A percentile compares a stretch with the other conserved stretches of the same genome.
phyloP scores from a whole-genome alignment of 1,140 invertebrate genomes.

The Metaphire vulgaris region DNA sequence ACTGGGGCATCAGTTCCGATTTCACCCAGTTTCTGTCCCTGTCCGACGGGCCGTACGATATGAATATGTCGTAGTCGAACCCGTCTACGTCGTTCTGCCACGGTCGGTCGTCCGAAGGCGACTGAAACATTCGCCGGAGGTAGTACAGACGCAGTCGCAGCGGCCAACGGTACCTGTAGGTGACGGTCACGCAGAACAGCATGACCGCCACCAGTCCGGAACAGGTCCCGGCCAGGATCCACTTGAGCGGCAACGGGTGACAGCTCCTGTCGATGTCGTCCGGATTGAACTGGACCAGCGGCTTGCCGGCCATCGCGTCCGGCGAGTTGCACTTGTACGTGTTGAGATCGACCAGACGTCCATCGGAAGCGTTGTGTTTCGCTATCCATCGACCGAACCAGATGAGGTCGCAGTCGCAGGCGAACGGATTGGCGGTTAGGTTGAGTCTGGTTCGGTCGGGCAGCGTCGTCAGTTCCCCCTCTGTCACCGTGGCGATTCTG shows the following conservation, averaged over 20 bases:
- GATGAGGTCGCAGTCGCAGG: background rate
- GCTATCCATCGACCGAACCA: background rate
- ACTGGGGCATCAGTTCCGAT: background rate
- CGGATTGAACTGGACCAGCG: background rate
- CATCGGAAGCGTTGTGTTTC: background rate
- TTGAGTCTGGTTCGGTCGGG: background rate
- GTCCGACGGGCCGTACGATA: background rate
- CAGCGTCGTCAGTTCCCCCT: background rate
- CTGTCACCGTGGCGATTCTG: background rate
- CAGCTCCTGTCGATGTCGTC: background rate
- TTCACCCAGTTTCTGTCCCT: background rate
- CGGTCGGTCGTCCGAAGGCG: background rate
- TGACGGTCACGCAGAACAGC: background rate
- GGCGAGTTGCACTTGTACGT: background rate
- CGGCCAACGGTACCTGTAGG: background rate
- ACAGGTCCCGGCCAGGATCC: background rate
- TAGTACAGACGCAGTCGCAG: background rate
- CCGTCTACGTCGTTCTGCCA: background rate
- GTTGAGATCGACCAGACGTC: background rate
- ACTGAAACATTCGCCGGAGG: background rate
- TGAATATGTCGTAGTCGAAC: background rate
- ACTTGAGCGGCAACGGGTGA: background rate
- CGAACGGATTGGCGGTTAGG: background rate
- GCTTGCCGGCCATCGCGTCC: background rate
- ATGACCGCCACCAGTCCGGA: background rate